These are phyloP conservation scores for human (Homo sapiens) DNA, from an alignment of 2,113 vertebrate genomes.

Conservation along the genomic window DNA sequence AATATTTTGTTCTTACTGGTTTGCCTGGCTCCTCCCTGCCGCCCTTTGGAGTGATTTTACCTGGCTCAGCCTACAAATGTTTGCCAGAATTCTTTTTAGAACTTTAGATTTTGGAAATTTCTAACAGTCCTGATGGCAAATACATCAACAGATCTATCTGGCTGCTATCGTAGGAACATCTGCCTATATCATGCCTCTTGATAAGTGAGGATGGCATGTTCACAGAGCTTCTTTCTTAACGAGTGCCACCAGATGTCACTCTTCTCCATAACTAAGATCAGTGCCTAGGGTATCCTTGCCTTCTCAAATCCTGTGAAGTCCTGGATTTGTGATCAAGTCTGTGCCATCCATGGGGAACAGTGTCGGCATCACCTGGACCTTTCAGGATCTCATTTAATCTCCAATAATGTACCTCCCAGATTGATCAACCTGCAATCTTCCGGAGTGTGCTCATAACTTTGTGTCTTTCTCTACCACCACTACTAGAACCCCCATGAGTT, in stretches of 20 bases:
- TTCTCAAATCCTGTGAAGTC: not conserved
- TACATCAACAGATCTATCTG: not conserved
- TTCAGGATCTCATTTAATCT: not conserved
- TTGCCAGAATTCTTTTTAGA: not conserved
- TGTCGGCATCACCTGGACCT: not conserved
- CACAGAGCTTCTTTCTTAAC: not conserved
- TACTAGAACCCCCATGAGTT: not conserved
- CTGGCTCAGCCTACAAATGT: not conserved
- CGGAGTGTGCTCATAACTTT: not conserved
- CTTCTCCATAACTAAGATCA: not conserved
- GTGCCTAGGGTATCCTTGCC: too few relatives aligned
- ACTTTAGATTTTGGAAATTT: not conserved
- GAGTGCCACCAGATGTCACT: slow-evolving; percentile 8
- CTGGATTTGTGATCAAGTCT: not conserved
- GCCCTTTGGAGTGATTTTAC: not conserved
- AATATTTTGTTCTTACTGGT: not conserved
- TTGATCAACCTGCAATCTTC: not conserved
- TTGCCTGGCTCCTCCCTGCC: not conserved
- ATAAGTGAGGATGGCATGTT: not conserved
- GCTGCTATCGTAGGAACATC: not conserved
- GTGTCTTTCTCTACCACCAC: not conserved
- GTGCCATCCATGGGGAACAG: not conserved
- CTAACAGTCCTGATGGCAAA: not conserved
- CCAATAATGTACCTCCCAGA: not conserved
- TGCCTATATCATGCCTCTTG: not conserved